Evolutionary conservation across 2,113 vertebrate genomes (phyloP).

Genomic region (Lepisosteus oculatus): DNA sequence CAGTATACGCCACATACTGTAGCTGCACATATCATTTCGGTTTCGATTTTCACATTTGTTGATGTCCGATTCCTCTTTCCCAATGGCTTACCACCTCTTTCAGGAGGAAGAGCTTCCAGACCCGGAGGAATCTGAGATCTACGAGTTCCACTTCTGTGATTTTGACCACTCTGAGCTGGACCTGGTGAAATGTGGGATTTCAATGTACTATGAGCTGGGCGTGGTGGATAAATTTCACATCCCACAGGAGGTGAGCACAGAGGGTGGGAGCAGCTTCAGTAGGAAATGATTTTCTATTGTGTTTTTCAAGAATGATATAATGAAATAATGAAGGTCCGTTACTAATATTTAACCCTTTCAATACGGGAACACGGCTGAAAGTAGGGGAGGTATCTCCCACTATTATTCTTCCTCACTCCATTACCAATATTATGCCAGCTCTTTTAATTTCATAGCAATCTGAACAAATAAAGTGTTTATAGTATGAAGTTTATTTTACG

Average conservation of each 20-base stretch:
- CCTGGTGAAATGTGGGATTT: slow-evolving; percentile 71
- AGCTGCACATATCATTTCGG: neutral
- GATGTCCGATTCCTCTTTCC: too few species aligned
- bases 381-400: too few species aligned
- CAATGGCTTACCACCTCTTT: neutral
- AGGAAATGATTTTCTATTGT: too few species aligned
- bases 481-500: too few species aligned
- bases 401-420: too few species aligned
- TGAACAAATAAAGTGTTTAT: too few species aligned
- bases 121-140: slow-evolving; percentile 49
- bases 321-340: too few species aligned
- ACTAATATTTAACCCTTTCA: too few species aligned
- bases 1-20: neutral
- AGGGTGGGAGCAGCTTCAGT: neutral
- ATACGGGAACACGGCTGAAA: too few species aligned
- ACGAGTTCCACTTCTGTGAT: slow-evolving; percentile 75
- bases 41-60: neutral
- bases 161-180: slow-evolving; percentile 60
- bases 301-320: too few species aligned
- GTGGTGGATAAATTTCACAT: slow-evolving; percentile 78
- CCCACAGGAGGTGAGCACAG: slow-evolving; percentile 61
- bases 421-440: too few species aligned
- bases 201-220: slow-evolving; percentile 73
- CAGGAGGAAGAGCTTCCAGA: slow-evolving; percentile 53
- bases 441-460: too few species aligned